Evolutionary conservation across 1,140 invertebrate species (phyloP).

Genomic region (Helicoverpa armigera): DNA sequence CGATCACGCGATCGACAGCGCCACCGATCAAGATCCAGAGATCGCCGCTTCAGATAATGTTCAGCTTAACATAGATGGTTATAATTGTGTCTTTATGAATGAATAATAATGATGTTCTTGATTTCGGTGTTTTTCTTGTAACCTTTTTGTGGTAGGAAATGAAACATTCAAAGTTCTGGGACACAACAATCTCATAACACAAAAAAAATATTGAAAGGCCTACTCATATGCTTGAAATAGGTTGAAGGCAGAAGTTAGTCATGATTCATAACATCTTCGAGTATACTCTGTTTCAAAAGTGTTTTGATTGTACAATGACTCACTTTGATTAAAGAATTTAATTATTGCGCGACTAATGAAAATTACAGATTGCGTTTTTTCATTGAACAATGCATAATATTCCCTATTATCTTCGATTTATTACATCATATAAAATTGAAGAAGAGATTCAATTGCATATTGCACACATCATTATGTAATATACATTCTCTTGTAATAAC

Average conservation of each 20-base stretch:
- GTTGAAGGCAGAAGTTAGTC: too few relatives aligned
- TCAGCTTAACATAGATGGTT: slow-evolving; percentile 57
- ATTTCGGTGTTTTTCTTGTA: slow-evolving; percentile 45
- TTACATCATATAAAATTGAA: too few relatives aligned
- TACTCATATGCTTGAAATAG: too few relatives aligned
- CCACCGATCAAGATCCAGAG: slow-evolving; percentile 73
- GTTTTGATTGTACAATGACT: neutral
- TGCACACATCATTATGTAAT: too few relatives aligned
- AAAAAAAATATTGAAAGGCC: too few relatives aligned
- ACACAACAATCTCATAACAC: too few relatives aligned
- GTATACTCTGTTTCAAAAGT: neutral
- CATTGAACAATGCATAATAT: too few relatives aligned
- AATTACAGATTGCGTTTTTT: neutral
- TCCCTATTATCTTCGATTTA: too few relatives aligned
- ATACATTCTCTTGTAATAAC: too few relatives aligned
- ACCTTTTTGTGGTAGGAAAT: neutral
- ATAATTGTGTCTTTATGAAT: slow-evolving; percentile 65
- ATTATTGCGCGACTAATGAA: neutral
- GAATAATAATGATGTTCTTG: slow-evolving; percentile 63
- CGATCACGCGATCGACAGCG: slow-evolving; percentile 69
- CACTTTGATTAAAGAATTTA: neutral
- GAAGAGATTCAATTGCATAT: too few relatives aligned
- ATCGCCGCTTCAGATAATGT: slow-evolving; percentile 80
- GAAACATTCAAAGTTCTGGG: too few relatives aligned
- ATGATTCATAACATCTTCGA: too few relatives aligned